Percentiles rank a stretch among this genome's conserved stretches.
phyloP scores from a whole-genome alignment of 2,797 vertebrate genomes.

The Tenualosa ilisha region DNA sequence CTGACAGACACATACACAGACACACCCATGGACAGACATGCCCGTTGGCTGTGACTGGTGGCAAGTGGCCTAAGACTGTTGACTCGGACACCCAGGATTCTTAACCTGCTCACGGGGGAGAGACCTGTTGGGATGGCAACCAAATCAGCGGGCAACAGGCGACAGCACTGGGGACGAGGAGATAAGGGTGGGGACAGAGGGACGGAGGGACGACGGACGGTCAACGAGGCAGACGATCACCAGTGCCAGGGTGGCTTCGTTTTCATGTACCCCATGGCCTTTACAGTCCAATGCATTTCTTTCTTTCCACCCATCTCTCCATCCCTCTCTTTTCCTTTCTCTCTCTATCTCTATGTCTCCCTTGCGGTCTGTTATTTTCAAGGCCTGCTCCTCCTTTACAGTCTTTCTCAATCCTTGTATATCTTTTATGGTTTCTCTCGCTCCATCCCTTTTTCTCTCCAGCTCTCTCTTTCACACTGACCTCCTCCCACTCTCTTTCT shows the following conservation, averaged over 20 bases:
- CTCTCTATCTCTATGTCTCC: slow-evolving; percentile 44
- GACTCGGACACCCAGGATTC: slow-evolving; percentile 1
- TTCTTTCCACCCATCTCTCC: background rate
- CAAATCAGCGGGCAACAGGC: slow-evolving; percentile 13
- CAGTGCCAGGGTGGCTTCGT: slow-evolving; percentile 15
- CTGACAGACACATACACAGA: slow-evolving; percentile 21
- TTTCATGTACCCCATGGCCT: background rate
- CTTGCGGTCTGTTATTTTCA: background rate
- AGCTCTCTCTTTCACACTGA: background rate
- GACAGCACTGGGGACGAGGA: background rate
- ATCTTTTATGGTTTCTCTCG: too few relatives aligned
- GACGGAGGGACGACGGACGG: background rate
- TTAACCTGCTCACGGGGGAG: slow-evolving; percentile 13
- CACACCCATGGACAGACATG: background rate
- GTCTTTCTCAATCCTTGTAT: too few relatives aligned
- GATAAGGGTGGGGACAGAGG: background rate
- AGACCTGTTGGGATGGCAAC: slow-evolving; percentile 57
- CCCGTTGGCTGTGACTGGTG: slow-evolving; percentile 4
- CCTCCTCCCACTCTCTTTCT: background rate
- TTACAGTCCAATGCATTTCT: too few relatives aligned
- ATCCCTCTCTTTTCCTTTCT: background rate
- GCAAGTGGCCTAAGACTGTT: background rate
- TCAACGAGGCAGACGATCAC: background rate
- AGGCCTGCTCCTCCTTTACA: background rate
- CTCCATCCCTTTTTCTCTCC: background rate